Percentiles rank a stretch among this genome's conserved stretches.
These are phyloP conservation scores for Bufo bufo DNA, from an alignment of 2,113 vertebrate species.

Conservation along the genomic window DNA sequence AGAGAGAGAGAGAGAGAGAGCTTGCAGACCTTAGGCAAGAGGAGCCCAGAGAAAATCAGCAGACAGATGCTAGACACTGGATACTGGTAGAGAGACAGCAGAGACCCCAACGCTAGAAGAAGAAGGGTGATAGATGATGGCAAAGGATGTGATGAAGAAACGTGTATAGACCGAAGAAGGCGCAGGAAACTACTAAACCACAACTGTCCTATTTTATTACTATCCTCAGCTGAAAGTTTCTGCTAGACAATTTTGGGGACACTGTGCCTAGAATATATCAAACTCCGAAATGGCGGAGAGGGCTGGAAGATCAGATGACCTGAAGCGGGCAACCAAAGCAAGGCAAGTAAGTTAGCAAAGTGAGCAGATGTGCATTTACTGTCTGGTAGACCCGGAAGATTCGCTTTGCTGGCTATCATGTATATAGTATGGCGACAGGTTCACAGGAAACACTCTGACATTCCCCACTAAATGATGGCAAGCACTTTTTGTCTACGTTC, in stretches of 20 bases:
- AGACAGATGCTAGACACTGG: slow-evolving; percentile 21
- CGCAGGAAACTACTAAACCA: neutral
- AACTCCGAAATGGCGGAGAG: slow-evolving; percentile 53
- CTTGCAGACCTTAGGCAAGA: slow-evolving; percentile 45
- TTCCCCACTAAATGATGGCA: neutral
- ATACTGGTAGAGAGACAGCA: slow-evolving; percentile 1
- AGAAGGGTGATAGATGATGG: neutral
- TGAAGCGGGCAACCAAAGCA: slow-evolving; percentile 51
- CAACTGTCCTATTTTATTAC: neutral
- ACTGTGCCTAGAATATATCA: neutral
- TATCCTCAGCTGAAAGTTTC: neutral
- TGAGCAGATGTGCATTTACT: neutral
- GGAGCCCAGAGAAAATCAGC: slow-evolving; percentile 24
- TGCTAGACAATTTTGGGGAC: neutral
- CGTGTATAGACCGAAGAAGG: neutral
- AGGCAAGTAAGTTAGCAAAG: slow-evolving; percentile 58
- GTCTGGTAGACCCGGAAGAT: neutral
- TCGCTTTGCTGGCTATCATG: neutral
- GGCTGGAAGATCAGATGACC: slow-evolving; percentile 51
- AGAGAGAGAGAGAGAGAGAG: slow-evolving; percentile 21
- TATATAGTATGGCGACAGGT: too few relatives aligned
- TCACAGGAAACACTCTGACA: neutral
- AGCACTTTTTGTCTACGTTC: neutral
- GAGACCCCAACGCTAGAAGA: neutral
- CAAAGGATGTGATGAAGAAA: neutral